Conservation (phyloP, 2,797 vertebrate genomes). For the Vespertilio murinus region DNA sequence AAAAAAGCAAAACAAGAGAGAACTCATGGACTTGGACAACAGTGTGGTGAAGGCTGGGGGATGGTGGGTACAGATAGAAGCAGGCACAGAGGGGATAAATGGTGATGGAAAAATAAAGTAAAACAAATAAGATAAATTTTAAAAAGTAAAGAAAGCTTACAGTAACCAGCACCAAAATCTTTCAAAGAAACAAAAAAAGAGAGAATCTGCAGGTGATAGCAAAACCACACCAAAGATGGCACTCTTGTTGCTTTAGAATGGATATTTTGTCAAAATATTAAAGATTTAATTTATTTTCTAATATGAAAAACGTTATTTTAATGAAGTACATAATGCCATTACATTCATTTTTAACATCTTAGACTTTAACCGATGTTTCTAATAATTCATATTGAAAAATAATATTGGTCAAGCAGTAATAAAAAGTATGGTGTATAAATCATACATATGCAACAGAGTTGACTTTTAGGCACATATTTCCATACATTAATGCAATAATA, state of each 20-base stretch:
- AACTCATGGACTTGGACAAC: too few species aligned
- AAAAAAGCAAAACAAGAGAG: too few species aligned
- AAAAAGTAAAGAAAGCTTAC: neutral
- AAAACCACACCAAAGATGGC: neutral
- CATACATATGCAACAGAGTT: neutral
- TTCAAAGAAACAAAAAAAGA: constrained; percentile 2
- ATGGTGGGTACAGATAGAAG: too few species aligned
- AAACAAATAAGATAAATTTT: too few species aligned
- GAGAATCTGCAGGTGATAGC: neutral
- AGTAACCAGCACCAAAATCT: neutral
- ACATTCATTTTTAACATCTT: neutral
- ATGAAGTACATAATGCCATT: neutral
- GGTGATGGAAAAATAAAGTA: too few species aligned
- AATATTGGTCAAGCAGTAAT: neutral
- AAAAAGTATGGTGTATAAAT: neutral
- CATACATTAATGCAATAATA: neutral
- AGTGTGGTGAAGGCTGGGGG: too few species aligned
- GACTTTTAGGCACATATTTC: neutral
- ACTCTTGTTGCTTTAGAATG: neutral
- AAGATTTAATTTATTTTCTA: neutral
- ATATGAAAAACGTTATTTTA: neutral
- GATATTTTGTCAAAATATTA: neutral
- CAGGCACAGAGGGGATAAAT: too few species aligned
- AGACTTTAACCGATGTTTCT: neutral
- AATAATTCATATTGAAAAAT: neutral